phyloP scores from a whole-genome alignment of 1,140 invertebrate species.

The Aphaenogaster ashmeadi region DNA sequence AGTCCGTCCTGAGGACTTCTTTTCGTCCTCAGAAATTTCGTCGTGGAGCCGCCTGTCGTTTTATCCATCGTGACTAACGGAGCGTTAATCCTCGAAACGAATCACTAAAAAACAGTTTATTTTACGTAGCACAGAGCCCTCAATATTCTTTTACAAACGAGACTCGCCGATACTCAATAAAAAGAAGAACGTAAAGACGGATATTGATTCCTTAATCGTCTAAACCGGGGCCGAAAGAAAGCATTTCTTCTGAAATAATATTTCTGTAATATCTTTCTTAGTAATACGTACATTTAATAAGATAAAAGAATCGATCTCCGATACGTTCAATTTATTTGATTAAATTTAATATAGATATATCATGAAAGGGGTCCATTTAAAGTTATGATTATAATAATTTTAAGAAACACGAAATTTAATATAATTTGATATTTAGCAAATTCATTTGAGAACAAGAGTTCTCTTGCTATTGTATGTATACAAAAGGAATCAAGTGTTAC shows the following conservation, averaged over 20 bases:
- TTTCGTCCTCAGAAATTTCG: slow-evolving; percentile 68
- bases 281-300: slow-evolving; percentile 29
- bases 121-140: slow-evolving; percentile 60
- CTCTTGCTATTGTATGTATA: not conserved
- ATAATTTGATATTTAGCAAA: not conserved
- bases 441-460: too few species aligned
- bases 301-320: not conserved
- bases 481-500: not conserved
- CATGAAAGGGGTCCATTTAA: not conserved
- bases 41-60: slow-evolving; percentile 75
- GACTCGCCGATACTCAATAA: slow-evolving; percentile 23
- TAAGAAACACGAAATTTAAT: not conserved
- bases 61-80: slow-evolving; percentile 75
- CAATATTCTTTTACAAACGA: slow-evolving; percentile 60
- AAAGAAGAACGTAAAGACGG: slow-evolving; percentile 36
- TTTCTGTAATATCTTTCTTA: slow-evolving; percentile 44
- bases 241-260: slow-evolving; percentile 50
- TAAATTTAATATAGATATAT: slow-evolving; percentile 17
- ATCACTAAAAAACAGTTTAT: slow-evolving; percentile 80
- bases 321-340: slow-evolving; percentile 11
- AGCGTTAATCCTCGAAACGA: slow-evolving; percentile 81
- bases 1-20: slow-evolving; percentile 74
- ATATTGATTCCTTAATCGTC: slow-evolving; percentile 62
- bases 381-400: not conserved
- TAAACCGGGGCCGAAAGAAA: slow-evolving; percentile 8